These are phyloP conservation scores for Caligus rogercresseyi DNA, from an alignment of 1,140 invertebrate species.

Conservation along the genomic window DNA sequence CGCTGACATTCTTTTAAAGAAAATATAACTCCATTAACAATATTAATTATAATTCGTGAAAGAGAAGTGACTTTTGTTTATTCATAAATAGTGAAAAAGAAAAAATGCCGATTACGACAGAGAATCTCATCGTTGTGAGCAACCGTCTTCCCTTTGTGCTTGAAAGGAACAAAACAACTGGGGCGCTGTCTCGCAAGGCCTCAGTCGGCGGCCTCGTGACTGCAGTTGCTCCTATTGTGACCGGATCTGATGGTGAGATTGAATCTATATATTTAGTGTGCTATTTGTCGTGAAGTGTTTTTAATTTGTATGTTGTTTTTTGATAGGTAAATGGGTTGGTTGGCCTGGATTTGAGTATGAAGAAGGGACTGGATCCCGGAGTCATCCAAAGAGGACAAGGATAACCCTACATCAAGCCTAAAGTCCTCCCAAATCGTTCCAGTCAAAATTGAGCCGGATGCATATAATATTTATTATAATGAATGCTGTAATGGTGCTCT, in stretches of 20 bases:
- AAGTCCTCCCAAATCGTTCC: conserved; percentile 51
- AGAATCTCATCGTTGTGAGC: conserved; percentile 58
- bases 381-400: conserved; percentile 53
- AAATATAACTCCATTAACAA: too few relatives aligned
- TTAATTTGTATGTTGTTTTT: too few relatives aligned
- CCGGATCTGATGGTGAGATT: conserved; percentile 42
- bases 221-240: conserved; percentile 69
- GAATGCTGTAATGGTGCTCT: conserved; percentile 78
- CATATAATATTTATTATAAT: conserved; percentile 59
- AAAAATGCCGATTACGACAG: conserved; percentile 19
- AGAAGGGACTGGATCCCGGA: conserved; percentile 48
- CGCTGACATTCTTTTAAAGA: too few relatives aligned
- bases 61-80: too few relatives aligned
- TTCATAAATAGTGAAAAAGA: too few relatives aligned
- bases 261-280: too few relatives aligned
- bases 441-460: neutral
- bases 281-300: too few relatives aligned
- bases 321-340: conserved; percentile 59
- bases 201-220: conserved; percentile 64
- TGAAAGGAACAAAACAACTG: conserved; percentile 44
- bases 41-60: too few relatives aligned
- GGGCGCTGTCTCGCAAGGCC: conserved; percentile 45
- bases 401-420: conserved; percentile 61
- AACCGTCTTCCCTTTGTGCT: conserved; percentile 72
- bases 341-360: conserved; percentile 55